Evolutionary conservation across 1,140 invertebrate species (phyloP), one percentile per base, ranked within the genome.

Genomic region (Euwallacea fornicatus): DNA sequence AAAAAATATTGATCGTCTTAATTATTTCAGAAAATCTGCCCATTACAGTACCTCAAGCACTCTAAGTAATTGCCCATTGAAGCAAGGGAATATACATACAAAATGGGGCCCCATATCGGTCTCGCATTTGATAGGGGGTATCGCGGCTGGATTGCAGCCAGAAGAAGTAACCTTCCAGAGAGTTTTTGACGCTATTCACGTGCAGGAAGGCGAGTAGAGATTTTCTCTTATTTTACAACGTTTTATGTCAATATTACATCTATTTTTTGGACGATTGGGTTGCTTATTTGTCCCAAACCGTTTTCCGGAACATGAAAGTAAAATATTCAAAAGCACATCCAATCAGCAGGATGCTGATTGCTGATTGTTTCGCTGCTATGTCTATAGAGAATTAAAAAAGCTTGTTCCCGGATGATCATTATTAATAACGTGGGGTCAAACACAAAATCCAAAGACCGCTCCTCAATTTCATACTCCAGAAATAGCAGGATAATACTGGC

Each of bases 11-110:
- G 21, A 33, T 33, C 21, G 4, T 33, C 21, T 33, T 33, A 50
- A 50, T 13, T 50, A 50, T 50, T 50, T 50, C 46, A 50, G 46
- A 13, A 50, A 50, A 13, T 50, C 46, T 13, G 46, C 46, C 2
- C 6, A 50, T 10, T 50, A 50, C 46, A 50, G 46, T 50, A 13
- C 16, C 7, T 16, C 50, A 60, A 86, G 85, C 74, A 13, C 16
- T 7, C 15, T 60, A 60, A 86, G 85, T 75, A 78, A 82, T 64
- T 88, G 88, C 77, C 86, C 87, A 4, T 83, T 85, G 64, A 87
- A 88, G 81, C 82, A 84, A 15, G 88, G 88, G 7, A 85, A 88
- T 0, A 79, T 89, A 7, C 79, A 85, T 73, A 87, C 86, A 3
- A 76, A 81, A 2, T 87, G 85, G 82, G 87, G 87, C 0, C 83